phyloP scores from a whole-genome alignment of 2,797 vertebrate genomes.

The Acridotheres tristis region DNA sequence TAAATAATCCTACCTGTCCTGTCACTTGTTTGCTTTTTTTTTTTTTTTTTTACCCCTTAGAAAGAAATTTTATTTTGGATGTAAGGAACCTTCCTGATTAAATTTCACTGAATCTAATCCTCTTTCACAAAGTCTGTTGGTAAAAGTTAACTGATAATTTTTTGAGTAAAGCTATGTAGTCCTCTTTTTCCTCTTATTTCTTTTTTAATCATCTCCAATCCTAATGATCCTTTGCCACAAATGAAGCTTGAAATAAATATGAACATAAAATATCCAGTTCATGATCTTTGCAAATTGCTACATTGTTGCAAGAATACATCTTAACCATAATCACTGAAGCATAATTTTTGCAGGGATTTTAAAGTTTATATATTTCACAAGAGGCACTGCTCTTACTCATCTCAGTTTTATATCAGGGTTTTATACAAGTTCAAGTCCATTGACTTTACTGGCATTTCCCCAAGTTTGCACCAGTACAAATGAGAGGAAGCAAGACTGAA shows the following conservation, averaged over 20 bases:
- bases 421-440: constrained; percentile 8
- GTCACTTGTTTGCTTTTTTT: not conserved
- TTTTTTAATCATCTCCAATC: constrained; percentile 20
- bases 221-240: constrained; percentile 35
- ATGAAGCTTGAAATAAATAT: constrained; percentile 59
- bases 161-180: not conserved
- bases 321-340: constrained; percentile 1
- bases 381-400: not conserved
- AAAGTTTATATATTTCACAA: constrained; percentile 30
- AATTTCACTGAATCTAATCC: not conserved
- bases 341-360: constrained; percentile 21
- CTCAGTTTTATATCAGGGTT: not conserved
- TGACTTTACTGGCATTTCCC: not conserved
- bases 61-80: not conserved
- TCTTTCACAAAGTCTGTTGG: not conserved
- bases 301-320: not conserved
- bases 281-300: constrained; percentile 35
- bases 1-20: not conserved
- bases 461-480: not conserved
- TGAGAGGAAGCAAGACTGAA: not conserved
- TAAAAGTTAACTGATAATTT: not conserved
- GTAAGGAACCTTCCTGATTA: not conserved
- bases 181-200: not conserved
- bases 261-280: constrained; percentile 41
- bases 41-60: not conserved